phyloP scores from a whole-genome alignment of 2,113 vertebrate genomes.

The Sprattus sprattus region DNA sequence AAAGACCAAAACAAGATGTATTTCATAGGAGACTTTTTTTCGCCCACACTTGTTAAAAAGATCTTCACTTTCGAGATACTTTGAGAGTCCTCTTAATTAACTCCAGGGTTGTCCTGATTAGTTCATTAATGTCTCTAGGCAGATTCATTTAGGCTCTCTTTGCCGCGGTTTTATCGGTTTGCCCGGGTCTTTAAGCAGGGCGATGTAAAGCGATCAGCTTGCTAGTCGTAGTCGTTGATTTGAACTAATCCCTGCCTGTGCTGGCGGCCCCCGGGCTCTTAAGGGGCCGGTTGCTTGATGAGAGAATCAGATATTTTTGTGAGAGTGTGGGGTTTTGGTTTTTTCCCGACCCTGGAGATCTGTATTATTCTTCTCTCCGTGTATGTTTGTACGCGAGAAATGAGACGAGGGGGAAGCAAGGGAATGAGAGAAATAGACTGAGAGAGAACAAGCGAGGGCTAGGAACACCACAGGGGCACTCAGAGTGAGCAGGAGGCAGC shows the following conservation, averaged over 20 bases:
- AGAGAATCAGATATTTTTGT: neutral
- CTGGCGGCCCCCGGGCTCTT: neutral
- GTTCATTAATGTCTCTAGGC: neutral
- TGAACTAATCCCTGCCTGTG: neutral
- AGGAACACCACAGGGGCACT: neutral
- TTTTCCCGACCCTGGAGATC: neutral
- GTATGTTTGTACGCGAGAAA: neutral
- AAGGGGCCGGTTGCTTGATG: neutral
- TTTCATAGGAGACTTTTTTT: neutral
- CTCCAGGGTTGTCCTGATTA: neutral
- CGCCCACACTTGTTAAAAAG: conserved; percentile 3
- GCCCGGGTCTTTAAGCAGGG: neutral
- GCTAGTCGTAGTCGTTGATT: neutral
- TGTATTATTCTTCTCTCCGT: neutral
- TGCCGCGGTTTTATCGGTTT: neutral
- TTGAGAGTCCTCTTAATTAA: conserved; percentile 20
- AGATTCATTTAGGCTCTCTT: neutral
- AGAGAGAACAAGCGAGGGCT: neutral
- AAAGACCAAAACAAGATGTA: conserved; percentile 21
- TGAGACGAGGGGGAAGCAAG: neutral
- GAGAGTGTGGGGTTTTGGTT: neutral
- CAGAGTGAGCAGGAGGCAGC: neutral
- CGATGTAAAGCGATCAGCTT: neutral
- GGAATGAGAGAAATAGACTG: neutral
- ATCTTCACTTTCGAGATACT: neutral